A percentile compares a stretch with the other conserved stretches of the same genome.
These are phyloP conservation scores for Cossypha dichroa DNA, from an alignment of 2,797 vertebrate genomes.

Conservation along the genomic window DNA sequence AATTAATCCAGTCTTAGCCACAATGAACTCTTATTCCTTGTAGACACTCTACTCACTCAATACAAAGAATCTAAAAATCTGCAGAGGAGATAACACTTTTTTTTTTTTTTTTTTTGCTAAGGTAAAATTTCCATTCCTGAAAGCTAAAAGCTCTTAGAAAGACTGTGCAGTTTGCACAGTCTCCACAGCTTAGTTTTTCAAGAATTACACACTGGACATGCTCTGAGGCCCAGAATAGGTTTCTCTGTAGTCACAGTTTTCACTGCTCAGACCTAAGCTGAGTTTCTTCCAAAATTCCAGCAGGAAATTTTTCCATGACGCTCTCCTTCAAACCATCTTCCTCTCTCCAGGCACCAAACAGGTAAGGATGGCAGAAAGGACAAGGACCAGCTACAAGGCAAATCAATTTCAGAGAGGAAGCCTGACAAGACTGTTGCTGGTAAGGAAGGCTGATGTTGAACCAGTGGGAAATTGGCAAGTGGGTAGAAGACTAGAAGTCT, in stretches of 20 bases:
- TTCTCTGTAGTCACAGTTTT: not conserved
- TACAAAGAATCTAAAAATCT: not conserved
- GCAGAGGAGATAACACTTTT: not conserved
- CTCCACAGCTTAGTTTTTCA: constrained; percentile 9
- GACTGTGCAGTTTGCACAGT: not conserved
- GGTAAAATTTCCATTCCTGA: not conserved
- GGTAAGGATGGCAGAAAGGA: not conserved
- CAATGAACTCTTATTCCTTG: not conserved
- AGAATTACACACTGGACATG: constrained; percentile 11
- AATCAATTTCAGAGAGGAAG: not conserved
- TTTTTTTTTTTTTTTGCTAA: not conserved
- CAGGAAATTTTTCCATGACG: not conserved
- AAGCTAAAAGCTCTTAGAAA: constrained; percentile 2
- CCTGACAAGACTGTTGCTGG: not conserved
- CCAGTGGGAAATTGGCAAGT: not conserved
- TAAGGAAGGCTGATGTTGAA: not conserved
- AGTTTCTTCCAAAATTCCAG: not conserved
- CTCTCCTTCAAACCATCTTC: not conserved
- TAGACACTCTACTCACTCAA: not conserved
- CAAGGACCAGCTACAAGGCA: not conserved
- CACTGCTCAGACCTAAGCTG: not conserved
- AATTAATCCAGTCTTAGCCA: not conserved
- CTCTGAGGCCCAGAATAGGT: not conserved
- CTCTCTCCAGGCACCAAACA: not conserved
- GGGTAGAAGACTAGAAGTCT: not conserved